Percentiles rank a stretch among this genome's conserved stretches.
Conservation (phyloP, 1,140 invertebrate genomes). For the Nebria ingens region DNA sequence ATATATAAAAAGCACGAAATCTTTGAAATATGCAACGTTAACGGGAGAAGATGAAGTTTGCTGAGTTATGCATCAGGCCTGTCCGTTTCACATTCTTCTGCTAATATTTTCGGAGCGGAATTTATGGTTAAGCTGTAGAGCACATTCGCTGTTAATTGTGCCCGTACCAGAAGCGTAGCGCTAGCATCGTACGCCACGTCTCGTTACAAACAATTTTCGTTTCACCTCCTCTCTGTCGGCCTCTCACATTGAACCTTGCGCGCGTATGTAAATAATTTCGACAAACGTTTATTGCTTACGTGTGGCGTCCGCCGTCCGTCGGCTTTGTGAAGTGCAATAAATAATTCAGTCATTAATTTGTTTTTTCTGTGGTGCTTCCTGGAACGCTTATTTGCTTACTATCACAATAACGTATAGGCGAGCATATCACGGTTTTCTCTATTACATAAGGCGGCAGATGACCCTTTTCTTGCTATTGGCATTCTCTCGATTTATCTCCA, state of each 20-base stretch:
- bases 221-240: not conserved
- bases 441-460: too few relatives aligned
- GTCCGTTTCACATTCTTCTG: not conserved
- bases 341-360: slow-evolving; percentile 4
- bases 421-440: too few relatives aligned
- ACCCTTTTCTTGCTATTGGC: too few relatives aligned
- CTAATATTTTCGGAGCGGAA: not conserved
- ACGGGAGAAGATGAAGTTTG: not conserved
- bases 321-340: not conserved
- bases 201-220: not conserved
- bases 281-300: not conserved
- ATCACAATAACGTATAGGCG: too few relatives aligned
- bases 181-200: not conserved
- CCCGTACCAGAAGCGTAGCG: not conserved
- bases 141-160: not conserved
- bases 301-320: not conserved
- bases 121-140: not conserved
- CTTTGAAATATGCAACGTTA: not conserved
- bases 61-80: not conserved
- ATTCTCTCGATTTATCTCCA: too few relatives aligned
- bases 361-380: too few relatives aligned
- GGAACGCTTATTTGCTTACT: too few relatives aligned
- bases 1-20: not conserved
- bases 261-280: slow-evolving; percentile 8
- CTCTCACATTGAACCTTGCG: not conserved